Evolutionary conservation across 2,888 invertebrate species (phyloP).

Genomic region (Cantharis nigra): DNA sequence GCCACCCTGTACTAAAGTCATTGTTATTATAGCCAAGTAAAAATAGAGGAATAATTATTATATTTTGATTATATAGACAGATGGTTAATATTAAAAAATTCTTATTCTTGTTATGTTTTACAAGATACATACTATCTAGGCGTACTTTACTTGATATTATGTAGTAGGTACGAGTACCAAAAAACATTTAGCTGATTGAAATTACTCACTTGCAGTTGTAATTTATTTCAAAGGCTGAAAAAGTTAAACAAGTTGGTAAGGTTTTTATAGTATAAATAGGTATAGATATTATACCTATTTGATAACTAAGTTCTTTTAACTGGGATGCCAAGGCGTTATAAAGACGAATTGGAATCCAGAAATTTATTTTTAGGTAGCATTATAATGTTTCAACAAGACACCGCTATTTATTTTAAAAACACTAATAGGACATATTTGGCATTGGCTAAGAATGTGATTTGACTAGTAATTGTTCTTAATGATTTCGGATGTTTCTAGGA

Average conservation of each 20-base stretch:
- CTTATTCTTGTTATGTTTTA: too few species aligned
- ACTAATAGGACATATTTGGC: conserved; percentile 30
- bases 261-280: conserved; percentile 2
- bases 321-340: conserved; percentile 29
- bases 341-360: conserved; percentile 28
- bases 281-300: background rate
- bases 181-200: too few species aligned
- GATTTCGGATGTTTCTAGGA: conserved; percentile 23
- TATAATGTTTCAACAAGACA: conserved; percentile 27
- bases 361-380: conserved; percentile 28
- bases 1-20: too few species aligned
- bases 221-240: background rate
- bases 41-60: too few species aligned
- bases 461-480: conserved; percentile 26
- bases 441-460: conserved; percentile 28
- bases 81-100: too few species aligned
- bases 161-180: too few species aligned
- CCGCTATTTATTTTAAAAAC: conserved; percentile 31
- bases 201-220: background rate
- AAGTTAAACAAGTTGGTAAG: background rate
- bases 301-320: conserved; percentile 16
- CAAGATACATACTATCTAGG: too few species aligned
- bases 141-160: too few species aligned
- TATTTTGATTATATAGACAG: too few species aligned
- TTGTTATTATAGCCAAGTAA: too few species aligned